These are phyloP conservation scores for Magallana angulata DNA, from an alignment of 1,140 invertebrate genomes.

Conservation along the genomic window DNA sequence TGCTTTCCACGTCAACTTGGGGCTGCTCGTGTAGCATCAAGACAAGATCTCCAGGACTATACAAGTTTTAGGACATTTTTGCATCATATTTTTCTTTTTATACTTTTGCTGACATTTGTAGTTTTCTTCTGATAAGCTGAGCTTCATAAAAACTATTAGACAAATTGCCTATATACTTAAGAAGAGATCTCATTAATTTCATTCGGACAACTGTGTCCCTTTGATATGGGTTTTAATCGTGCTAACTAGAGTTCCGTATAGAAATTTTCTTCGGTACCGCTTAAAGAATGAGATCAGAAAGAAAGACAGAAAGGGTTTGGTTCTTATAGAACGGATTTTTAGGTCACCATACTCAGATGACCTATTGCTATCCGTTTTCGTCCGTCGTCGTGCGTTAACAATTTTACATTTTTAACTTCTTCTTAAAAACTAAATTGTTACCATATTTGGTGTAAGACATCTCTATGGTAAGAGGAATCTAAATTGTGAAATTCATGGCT, in stretches of 20 bases:
- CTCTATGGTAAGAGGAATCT: too few species aligned
- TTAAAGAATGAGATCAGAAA: too few species aligned
- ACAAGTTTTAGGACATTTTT: not conserved
- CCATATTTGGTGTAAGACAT: too few species aligned
- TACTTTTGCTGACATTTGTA: slow-evolving; percentile 14
- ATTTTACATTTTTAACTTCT: too few species aligned
- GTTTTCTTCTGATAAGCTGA: slow-evolving; percentile 44
- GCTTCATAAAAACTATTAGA: slow-evolving; percentile 39
- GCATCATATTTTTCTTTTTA: slow-evolving; percentile 45
- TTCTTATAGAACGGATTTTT: not conserved
- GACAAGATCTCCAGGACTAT: not conserved
- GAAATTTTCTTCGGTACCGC: too few species aligned
- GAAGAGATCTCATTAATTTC: not conserved
- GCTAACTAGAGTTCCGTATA: slow-evolving; percentile 17
- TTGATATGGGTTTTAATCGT: slow-evolving; percentile 49
- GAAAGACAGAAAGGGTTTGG: not conserved
- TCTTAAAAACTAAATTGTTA: too few species aligned
- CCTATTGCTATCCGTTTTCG: too few species aligned
- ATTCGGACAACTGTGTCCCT: slow-evolving; percentile 39
- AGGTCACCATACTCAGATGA: too few species aligned
- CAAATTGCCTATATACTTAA: slow-evolving; percentile 44
- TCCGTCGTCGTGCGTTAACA: too few species aligned
- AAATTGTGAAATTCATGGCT: too few species aligned
- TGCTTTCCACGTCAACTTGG: not conserved
- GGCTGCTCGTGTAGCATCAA: not conserved